These are phyloP conservation scores for Lissocephala sabroskyi DNA, from an alignment of 2,888 invertebrate species.

Conservation along the genomic window DNA sequence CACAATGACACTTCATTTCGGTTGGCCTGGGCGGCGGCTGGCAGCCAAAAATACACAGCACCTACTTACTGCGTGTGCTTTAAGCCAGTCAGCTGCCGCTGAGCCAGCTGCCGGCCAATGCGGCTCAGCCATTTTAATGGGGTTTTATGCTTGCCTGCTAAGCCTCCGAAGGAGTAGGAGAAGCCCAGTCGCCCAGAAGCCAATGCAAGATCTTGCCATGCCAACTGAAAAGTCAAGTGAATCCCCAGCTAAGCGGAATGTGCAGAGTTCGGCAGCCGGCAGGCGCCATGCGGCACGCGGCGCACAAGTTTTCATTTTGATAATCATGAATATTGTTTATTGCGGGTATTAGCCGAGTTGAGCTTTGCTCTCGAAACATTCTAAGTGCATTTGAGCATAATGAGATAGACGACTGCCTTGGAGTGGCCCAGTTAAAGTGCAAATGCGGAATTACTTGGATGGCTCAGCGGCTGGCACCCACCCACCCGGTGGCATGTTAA, in stretches of 20 bases:
- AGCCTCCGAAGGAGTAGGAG: too few relatives aligned
- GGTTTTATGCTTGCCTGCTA: slow-evolving; percentile 3
- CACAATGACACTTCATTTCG: slow-evolving; percentile 65
- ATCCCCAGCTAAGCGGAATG: too few relatives aligned
- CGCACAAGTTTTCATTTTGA: slow-evolving; percentile 16
- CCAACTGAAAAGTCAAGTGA: too few relatives aligned
- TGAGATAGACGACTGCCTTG: slow-evolving; percentile 17
- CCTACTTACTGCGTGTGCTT: slow-evolving; percentile 16
- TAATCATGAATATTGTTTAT: slow-evolving; percentile 27
- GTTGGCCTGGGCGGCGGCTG: slow-evolving; percentile 52
- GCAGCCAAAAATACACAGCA: slow-evolving; percentile 15
- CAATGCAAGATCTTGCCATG: too few relatives aligned
- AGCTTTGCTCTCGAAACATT: too few relatives aligned
- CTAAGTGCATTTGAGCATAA: slow-evolving; percentile 22
- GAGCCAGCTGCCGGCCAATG: too few relatives aligned
- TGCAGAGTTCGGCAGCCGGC: too few relatives aligned
- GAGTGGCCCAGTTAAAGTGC: slow-evolving; percentile 18
- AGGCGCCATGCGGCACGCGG: slow-evolving; percentile 10
- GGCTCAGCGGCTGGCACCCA: neutral
- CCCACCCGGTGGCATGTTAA: too few relatives aligned
- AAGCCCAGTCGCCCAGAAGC: too few relatives aligned
- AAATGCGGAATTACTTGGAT: slow-evolving; percentile 22
- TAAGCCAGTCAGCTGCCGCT: slow-evolving; percentile 13
- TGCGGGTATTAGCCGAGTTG: slow-evolving; percentile 2
- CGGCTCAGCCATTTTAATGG: too few relatives aligned